Base-by-base conservation (phyloP, 2,113 vertebrate species). In the Centropristis striata region DNA sequence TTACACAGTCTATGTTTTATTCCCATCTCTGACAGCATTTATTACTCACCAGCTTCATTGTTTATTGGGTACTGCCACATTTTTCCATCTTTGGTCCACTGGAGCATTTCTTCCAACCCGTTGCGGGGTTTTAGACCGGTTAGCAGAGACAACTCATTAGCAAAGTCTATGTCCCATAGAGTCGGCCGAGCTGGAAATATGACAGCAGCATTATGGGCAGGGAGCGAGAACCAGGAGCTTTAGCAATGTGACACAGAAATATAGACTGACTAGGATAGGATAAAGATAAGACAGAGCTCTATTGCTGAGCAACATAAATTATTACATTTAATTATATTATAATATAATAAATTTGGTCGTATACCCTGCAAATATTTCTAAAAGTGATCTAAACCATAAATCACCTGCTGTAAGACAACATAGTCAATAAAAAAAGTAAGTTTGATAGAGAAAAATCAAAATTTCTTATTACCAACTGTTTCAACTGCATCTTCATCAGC, bases 51-150 rank as follows among this genome's bases (percentile, higher is more conserved):
- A 46, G 84, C 92, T 88, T 99, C 97, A 41, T 99, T 99, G 93
- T 97, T 87, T 83, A 99, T 82, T 27, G 98, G 98, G 68, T 95
- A 99, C 28, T 95, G 93, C 98, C 98, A 99, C 53, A 99, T 81
- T 78, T 95, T 98, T 18, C 97, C 98, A 9, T 98, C 96, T 88
- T 95, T 96, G 5, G 97, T 99, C 98, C 97, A 99, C 90, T 97
- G 93, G 78, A 99, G 97, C 96, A 98, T 97, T 86, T 99, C 97
- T 75, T 99, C 97, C 90, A 99, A 95, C n/a, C 95, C 96, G 0
- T 99, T 98, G 9, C 91, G 94, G n/a, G 95, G 95, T 36, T 73
- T 82, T 39, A 95, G 95, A 16, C 96, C 92, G 46, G 74, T 83
- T 2, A 88, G 18, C 32, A 77, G 55, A 13, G 94, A 94, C 55